Percentiles rank a stretch among this genome's conserved stretches.
phyloP scores from a whole-genome alignment of 2,888 invertebrate species.

The Chalcosyrphus nemorum region DNA sequence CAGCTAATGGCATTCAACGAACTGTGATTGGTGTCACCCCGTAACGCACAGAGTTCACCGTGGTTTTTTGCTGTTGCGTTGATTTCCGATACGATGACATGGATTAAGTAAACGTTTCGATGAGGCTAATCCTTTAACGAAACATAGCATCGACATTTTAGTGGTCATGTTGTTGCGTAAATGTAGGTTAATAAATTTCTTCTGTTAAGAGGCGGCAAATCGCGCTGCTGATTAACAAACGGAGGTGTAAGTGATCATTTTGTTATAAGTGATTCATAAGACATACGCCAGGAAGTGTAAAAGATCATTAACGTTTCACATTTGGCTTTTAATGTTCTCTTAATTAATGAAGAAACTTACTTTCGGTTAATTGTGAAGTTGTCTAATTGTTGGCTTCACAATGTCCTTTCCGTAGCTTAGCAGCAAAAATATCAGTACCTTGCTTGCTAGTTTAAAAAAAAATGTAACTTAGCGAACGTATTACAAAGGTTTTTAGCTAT shows the following conservation, averaged over 20 bases:
- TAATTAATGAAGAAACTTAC: too few relatives aligned
- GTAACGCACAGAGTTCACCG: slow-evolving; percentile 1
- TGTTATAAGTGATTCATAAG: slow-evolving; percentile 18
- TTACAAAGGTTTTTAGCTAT: too few relatives aligned
- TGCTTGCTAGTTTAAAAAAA: too few relatives aligned
- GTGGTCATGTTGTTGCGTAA: slow-evolving; percentile 34
- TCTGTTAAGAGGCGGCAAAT: slow-evolving; percentile 32
- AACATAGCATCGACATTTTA: slow-evolving; percentile 22
- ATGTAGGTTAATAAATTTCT: slow-evolving; percentile 65
- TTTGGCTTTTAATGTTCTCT: too few relatives aligned
- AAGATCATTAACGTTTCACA: too few relatives aligned
- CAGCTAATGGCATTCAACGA: slow-evolving; percentile 44
- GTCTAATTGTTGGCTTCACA: too few relatives aligned
- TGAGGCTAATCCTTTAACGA: slow-evolving; percentile 54
- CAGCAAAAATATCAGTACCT: too few relatives aligned
- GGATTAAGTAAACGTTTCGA: slow-evolving; percentile 59
- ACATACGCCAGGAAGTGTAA: not conserved
- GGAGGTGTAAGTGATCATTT: slow-evolving; percentile 24
- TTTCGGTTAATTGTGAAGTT: too few relatives aligned
- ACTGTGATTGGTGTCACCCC: slow-evolving; percentile 59
- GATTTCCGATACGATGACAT: slow-evolving; percentile 65
- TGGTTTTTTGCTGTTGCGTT: slow-evolving; percentile 33
- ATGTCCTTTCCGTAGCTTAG: too few relatives aligned
- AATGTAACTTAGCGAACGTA: too few relatives aligned
- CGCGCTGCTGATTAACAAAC: slow-evolving; percentile 39